Conservation (phyloP, 2,888 invertebrate species). For the Pogonocherus hispidulus region DNA sequence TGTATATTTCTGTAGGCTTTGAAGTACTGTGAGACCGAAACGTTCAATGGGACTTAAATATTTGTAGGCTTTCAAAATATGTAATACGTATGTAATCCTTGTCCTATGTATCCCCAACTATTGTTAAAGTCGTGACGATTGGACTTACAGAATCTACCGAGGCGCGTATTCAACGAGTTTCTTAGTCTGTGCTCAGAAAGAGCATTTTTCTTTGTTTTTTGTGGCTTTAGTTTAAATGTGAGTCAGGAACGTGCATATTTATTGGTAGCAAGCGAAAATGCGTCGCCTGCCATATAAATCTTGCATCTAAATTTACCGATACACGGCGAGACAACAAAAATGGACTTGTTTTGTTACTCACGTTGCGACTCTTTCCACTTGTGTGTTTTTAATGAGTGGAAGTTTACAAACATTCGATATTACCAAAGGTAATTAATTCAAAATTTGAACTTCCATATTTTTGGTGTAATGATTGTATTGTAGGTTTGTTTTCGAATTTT, state of each 20-base stretch:
- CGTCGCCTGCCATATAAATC: constrained; percentile 51
- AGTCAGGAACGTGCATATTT: constrained; percentile 6
- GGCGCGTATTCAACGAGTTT: constrained; percentile 20
- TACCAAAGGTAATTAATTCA: too few relatives aligned
- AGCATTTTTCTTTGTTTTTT: constrained; percentile 11
- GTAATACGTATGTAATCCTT: too few relatives aligned
- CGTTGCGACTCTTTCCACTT: too few relatives aligned
- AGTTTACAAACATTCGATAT: too few relatives aligned
- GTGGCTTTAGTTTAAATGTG: constrained; percentile 11
- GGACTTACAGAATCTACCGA: constrained; percentile 14
- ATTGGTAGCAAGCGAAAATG: constrained; percentile 42
- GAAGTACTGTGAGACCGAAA: too few relatives aligned
- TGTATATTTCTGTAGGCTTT: too few relatives aligned
- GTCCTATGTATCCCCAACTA: background rate
- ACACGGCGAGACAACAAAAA: constrained; percentile 15
- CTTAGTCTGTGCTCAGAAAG: constrained; percentile 15
- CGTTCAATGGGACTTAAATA: too few relatives aligned
- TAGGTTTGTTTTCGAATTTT: too few relatives aligned
- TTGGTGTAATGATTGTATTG: too few relatives aligned
- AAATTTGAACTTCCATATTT: too few relatives aligned
- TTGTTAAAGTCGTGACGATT: constrained; percentile 8
- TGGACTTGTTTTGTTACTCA: background rate
- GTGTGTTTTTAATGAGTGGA: too few relatives aligned
- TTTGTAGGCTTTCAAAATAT: too few relatives aligned
- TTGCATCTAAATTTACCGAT: constrained; percentile 48